Base-by-base conservation (phyloP, 2,797 vertebrate genomes). In the Micropoecilia bifurca region DNA sequence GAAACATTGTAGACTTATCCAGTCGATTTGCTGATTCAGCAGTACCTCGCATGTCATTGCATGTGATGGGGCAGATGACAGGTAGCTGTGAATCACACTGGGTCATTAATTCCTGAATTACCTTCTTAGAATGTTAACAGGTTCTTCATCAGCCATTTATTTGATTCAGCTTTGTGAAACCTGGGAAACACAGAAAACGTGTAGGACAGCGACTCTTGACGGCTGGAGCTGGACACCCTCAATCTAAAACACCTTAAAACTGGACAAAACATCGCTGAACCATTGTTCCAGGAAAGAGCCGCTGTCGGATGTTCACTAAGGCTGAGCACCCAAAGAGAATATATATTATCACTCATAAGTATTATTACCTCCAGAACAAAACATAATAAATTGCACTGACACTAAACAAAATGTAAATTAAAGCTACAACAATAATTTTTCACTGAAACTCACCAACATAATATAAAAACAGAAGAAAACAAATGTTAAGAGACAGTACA, bases 61-160 rank as follows among this genome's bases (percentile, higher is more conserved):
- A 7, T 46, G 41, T 71, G 41, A 28, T 1, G 25, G 13, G 13
- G 14, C 13, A 71, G 13, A 71, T 45, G 13, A 28, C 9, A 7
- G 41, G 41, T 14, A 45, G 68, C 45, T 71, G 68, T 71, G 25
- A 71, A 45, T 16, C 41, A 71, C 16, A 4, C 22, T 25, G 41
- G 12, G 68, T 45, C 68, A 71, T 71, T 71, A 45, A 28, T n/a
- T 71, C 25, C 9, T 71, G 41, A 45, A 71, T 45, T 46, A 71
- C 2, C 25, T 14, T 6, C 36, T 22, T 22, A 41, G 63, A 1
- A 10, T 41, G 1, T 22, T 16, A 68, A 12, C 8, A n/a, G 43
- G 68, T 71, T 71, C 68, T 68, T 69, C 8, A 14, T 69, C 18
- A 69, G 39, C 22, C 39, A 43, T 25, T 69, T 12, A n/a, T 69